Base-by-base conservation (phyloP, 2,888 invertebrate species). In the Apamea sordens region DNA sequence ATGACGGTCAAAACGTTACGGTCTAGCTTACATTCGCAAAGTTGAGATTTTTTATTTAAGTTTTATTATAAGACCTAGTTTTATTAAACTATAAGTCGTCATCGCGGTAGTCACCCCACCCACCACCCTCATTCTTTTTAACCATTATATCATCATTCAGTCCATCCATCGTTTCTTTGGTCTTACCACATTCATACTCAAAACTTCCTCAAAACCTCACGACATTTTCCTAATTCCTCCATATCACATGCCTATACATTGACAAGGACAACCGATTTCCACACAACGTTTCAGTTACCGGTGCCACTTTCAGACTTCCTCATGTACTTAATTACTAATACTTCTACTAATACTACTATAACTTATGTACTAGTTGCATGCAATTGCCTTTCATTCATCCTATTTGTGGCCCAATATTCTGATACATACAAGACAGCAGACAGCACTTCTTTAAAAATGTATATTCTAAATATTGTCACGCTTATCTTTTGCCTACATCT, bases 401-500 rank as follows among this genome's bases (percentile, higher is more conserved):
- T 6, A 6, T 6, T 24, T 36, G 70, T 24, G n/a, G 10, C 36
- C 24, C 6, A 70, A 59, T 10, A 24, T 59, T 70, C 56, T 10
- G 15, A n/a, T 56, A 4, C 11, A 59, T 59, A 59, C n/a, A 59
- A 59, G 5, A 11, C 11, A 24, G 53, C 53, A 59, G 56, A 0
- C 56, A 59, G n/a, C n/a, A 13, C n/a, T n/a, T 4, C 1, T 59
- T n/a, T 59, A 59, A 59, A 59, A 59, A 59, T n/a, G 4, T 64
- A 64, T 36, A 36, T 36, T 36, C 10, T 36, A 4, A 59, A 59
- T 59, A 69, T 13, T 44, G 50, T 72, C 71, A 72, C 63, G 63
- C 61, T 47, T 28, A 73, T 77, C 64, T 56, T 28, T 80, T 80
- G n/a, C 74, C 88, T 63, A 70, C 69, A 83, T 88, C 78, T 85